Percentiles rank a stretch among this genome's conserved stretches.
These are phyloP conservation scores for Alosa alosa DNA, from an alignment of 2,113 vertebrate genomes.

Conservation along the genomic window DNA sequence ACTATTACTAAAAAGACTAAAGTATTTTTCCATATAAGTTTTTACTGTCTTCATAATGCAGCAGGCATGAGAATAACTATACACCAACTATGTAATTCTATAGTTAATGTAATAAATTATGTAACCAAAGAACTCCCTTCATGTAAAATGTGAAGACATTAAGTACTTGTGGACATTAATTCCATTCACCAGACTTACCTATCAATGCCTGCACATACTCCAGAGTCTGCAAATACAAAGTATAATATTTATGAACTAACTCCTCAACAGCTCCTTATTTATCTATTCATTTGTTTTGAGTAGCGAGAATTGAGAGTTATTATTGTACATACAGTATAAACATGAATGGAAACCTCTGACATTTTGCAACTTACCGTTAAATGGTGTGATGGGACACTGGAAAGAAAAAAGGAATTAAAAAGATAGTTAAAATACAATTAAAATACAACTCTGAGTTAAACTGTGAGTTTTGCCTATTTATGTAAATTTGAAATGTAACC, in stretches of 20 bases:
- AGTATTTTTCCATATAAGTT: no score
- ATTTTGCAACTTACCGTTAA: slow-evolving; percentile 4
- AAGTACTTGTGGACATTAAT: neutral
- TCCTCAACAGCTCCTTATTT: neutral
- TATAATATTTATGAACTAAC: neutral
- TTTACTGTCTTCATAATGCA: neutral
- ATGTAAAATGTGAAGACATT: neutral
- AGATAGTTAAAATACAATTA: neutral
- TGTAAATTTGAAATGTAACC: neutral
- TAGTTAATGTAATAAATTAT: neutral
- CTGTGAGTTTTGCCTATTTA: neutral
- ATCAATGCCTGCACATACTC: neutral
- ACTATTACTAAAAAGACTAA: no score
- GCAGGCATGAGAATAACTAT: neutral
- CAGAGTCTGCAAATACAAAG: neutral
- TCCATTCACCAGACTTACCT: neutral
- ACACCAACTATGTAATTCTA: neutral
- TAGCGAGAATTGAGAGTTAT: neutral
- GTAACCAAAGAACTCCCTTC: neutral
- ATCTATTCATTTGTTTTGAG: neutral
- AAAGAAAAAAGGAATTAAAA: neutral
- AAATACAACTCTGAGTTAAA: neutral
- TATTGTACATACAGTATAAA: neutral
- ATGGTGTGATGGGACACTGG: slow-evolving; percentile 11
- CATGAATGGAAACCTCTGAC: neutral